Evolutionary conservation across 2,888 invertebrate genomes (phyloP), one percentile per base, ranked within the genome.

Genomic region (Dasypolia templi): DNA sequence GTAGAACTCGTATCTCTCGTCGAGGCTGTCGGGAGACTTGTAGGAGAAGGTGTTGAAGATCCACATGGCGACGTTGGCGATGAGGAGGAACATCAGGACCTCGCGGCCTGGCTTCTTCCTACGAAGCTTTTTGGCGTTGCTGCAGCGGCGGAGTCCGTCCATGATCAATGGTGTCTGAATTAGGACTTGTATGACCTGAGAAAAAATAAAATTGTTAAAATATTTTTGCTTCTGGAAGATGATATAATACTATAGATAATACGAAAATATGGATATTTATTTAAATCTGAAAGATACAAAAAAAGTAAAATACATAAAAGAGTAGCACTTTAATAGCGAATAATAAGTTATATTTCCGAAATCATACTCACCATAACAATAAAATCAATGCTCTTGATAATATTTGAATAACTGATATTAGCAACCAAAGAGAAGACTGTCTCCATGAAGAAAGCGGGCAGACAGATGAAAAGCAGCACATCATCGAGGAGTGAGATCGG

Each of bases 31-130:
- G 0, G 95, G 96, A 0, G 96, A 95, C 83, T 96, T 96, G 87
- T 95, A 96, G 2, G 96, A 96, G 94, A 98, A 98, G 0, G 98
- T 98, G 90, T 97, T 97, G 87, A 97, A 97, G 70, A 98, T 96
- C 98, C 98, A 98, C 96, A 98, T 96, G 61, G 97, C 97, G 12
- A 98, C 97, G 92, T 98, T 98, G 84, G 97, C 96, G 73, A 98
- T 97, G 35, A 98, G 96, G 56, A 98, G 95, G 93, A 98, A 98
- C 87, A 98, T 98, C 62, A 98, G 96, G 39, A 98, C 93, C 88
- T 98, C 98, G 6, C 98, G 95, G 6, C 98, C 98, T 0, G 98
- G 98, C 90, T 98, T 98, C 77, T 95, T 93, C 61, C 97, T 96
- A 17, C 97, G 97, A 3, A 97, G 95, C 67, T 96, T 96, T 82